Evolutionary conservation across 1,140 invertebrate genomes (phyloP).

Genomic region (Pogonognathellus flavescens): DNA sequence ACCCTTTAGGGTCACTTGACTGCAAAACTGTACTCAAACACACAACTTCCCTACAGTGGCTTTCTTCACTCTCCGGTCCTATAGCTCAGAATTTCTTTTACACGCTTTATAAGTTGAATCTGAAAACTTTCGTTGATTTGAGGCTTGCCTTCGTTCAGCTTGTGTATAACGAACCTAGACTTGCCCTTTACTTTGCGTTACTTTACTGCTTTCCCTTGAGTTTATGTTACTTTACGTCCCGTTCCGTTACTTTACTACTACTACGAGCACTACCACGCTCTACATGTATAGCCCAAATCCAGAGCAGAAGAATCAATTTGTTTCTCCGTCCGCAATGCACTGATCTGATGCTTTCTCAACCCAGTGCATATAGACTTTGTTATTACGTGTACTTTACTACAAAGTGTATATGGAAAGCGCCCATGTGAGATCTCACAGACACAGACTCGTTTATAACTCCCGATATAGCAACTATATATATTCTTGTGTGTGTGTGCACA

Average conservation of each 20-base stretch:
- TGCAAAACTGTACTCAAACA: slow-evolving; percentile 48
- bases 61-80: slow-evolving; percentile 25
- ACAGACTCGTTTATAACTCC: neutral
- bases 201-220: slow-evolving; percentile 35
- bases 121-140: slow-evolving; percentile 3
- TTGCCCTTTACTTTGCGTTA: slow-evolving; percentile 33
- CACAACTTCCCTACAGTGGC: slow-evolving; percentile 35
- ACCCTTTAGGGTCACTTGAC: slow-evolving; percentile 49
- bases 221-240: slow-evolving; percentile 29
- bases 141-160: neutral
- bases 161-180: neutral
- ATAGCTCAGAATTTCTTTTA: slow-evolving; percentile 18
- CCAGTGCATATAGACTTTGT: slow-evolving; percentile 35
- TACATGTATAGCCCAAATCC: slow-evolving; percentile 9
- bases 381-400: slow-evolving; percentile 3
- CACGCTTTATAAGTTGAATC: slow-evolving; percentile 11
- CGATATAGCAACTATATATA: too few species aligned
- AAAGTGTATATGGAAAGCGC: neutral
- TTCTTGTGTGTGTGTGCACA: too few species aligned
- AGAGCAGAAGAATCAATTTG: slow-evolving; percentile 50
- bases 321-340: slow-evolving; percentile 44
- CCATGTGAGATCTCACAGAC: slow-evolving; percentile 9
- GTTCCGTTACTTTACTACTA: slow-evolving; percentile 29
- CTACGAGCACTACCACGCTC: neutral
- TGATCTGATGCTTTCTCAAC: slow-evolving; percentile 39